Evolutionary conservation across 2,797 vertebrate species (phyloP).

Genomic region (Microctenopoma lineatum): DNA sequence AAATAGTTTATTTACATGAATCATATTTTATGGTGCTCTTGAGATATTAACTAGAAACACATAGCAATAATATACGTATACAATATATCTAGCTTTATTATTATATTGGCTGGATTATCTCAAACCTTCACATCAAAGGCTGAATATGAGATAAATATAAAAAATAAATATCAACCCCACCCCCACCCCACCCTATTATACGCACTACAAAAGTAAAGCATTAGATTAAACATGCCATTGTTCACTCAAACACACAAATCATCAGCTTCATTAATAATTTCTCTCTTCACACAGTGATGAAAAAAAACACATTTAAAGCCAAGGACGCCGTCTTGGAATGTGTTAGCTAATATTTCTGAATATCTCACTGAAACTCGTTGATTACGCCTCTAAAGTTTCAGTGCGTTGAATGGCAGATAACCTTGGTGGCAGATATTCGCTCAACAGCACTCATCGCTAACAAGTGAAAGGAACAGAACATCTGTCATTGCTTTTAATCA

Average conservation of each 20-base stretch:
- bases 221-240: background rate
- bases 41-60: constrained; percentile 3
- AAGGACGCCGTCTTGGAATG: constrained; percentile 35
- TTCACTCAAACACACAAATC: background rate
- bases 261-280: background rate
- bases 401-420: constrained; percentile 37
- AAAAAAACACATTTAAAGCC: constrained; percentile 31
- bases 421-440: constrained; percentile 55
- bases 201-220: background rate
- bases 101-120: constrained; percentile 6
- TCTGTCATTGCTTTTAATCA: constrained; percentile 57
- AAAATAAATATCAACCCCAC: background rate
- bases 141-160: constrained; percentile 11
- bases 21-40: background rate
- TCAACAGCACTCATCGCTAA: constrained; percentile 44
- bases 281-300: background rate
- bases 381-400: constrained; percentile 17
- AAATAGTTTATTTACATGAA: constrained; percentile 22
- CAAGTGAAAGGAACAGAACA: constrained; percentile 42
- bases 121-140: constrained; percentile 4
- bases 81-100: background rate
- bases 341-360: constrained; percentile 18
- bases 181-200: background rate
- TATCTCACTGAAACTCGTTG: constrained; percentile 18
- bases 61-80: no score